Conservation (phyloP, 2,113 vertebrate species). For the Xiphorhynchus elegans region DNA sequence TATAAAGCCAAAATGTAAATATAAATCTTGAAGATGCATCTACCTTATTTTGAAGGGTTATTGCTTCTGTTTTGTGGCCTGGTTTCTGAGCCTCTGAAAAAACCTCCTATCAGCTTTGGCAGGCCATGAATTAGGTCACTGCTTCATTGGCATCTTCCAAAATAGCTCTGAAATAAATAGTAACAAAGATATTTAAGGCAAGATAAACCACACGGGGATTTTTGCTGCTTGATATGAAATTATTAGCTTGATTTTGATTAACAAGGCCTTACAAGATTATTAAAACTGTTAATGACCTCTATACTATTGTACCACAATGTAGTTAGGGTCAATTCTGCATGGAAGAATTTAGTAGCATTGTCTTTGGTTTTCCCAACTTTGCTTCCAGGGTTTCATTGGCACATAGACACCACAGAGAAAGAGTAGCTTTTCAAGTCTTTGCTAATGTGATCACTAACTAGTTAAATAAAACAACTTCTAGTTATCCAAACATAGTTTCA, state of each 20-base stretch:
- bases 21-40: background rate
- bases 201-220: background rate
- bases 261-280: background rate
- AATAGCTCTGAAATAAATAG: background rate
- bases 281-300: background rate
- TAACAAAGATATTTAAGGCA: background rate
- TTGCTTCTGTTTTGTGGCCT: background rate
- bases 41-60: background rate
- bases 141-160: constrained; percentile 13
- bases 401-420: background rate
- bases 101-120: background rate
- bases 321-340: background rate
- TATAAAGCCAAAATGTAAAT: background rate
- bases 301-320: background rate
- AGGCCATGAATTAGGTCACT: constrained; percentile 2
- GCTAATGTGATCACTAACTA: background rate
- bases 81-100: background rate
- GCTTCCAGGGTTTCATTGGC: background rate
- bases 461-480: background rate
- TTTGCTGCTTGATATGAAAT: background rate
- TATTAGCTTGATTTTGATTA: background rate
- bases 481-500: background rate
- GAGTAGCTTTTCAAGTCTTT: background rate
- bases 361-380: background rate
- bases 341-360: background rate